phyloP scores from a whole-genome alignment of 2,888 invertebrate species.

The Hirtodrosophila trivittata region DNA sequence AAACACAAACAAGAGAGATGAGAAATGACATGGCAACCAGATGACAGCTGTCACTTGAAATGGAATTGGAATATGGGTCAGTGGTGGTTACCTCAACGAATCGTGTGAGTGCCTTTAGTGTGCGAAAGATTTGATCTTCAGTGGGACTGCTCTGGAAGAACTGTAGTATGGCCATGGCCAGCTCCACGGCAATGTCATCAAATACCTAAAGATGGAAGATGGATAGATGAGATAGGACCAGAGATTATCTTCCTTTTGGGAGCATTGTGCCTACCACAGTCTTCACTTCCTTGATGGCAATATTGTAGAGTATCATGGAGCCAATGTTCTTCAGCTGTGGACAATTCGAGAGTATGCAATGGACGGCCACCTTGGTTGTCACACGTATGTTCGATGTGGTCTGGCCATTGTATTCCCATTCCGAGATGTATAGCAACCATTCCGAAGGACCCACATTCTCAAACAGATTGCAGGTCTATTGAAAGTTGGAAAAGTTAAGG shows the following conservation, averaged over 20 bases:
- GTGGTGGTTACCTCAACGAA: conserved; percentile 79
- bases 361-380: conserved; percentile 95
- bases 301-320: conserved; percentile 93
- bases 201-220: conserved; percentile 89
- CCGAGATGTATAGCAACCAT: conserved; percentile 96
- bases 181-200: conserved; percentile 95
- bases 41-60: conserved; percentile 65
- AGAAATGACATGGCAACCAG: neutral
- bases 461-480: conserved; percentile 95
- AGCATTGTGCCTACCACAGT: conserved; percentile 90
- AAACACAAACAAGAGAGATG: conserved; percentile 84
- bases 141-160: conserved; percentile 91
- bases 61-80: conserved; percentile 59
- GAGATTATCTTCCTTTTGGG: too few relatives aligned
- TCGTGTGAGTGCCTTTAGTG: conserved; percentile 90
- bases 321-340: conserved; percentile 91
- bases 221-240: too few relatives aligned
- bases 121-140: conserved; percentile 92
- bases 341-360: conserved; percentile 90
- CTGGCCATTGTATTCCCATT: conserved; percentile 92
- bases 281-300: conserved; percentile 98
- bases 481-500: too few relatives aligned
- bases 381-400: conserved; percentile 94
- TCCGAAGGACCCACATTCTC: conserved; percentile 94
- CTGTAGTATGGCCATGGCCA: conserved; percentile 95